A percentile compares a stretch with the other conserved stretches of the same genome.
Conservation (phyloP, 2,888 invertebrate genomes). For the Andrena bicolor region DNA sequence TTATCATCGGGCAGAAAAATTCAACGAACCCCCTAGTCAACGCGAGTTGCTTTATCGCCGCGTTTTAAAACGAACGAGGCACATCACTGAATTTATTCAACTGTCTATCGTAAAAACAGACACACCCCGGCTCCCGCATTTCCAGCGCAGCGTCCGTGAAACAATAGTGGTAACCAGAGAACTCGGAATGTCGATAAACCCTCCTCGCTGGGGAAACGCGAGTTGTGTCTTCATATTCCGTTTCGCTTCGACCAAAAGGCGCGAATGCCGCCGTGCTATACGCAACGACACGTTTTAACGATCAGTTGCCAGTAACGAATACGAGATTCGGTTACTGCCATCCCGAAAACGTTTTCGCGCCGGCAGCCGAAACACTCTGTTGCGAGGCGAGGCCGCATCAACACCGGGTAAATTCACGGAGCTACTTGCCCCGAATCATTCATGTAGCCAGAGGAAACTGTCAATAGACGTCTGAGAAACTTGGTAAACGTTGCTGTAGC, state of each 20-base stretch:
- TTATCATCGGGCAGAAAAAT: neutral
- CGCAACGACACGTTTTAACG: constrained; percentile 4
- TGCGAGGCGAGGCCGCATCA: neutral
- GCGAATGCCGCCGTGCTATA: neutral
- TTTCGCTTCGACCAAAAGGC: constrained; percentile 2
- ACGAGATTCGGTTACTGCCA: neutral
- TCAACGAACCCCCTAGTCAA: neutral
- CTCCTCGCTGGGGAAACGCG: constrained; percentile 3
- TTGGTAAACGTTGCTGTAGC: constrained; percentile 21
- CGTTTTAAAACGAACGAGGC: neutral
- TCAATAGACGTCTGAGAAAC: constrained; percentile 27
- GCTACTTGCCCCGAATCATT: constrained; percentile 24
- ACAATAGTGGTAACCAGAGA: constrained; percentile 27
- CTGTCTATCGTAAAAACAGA: constrained; percentile 11
- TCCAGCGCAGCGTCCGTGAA: constrained; percentile 24
- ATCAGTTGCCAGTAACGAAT: constrained; percentile 30
- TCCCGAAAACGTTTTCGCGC: neutral
- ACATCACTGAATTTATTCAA: constrained; percentile 16
- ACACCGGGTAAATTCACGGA: neutral
- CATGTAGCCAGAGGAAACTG: constrained; percentile 30
- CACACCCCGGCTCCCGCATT: neutral
- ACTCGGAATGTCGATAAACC: constrained; percentile 30
- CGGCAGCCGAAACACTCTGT: neutral
- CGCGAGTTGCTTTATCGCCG: neutral
- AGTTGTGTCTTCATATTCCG: constrained; percentile 30